Base-by-base conservation (phyloP, 1,140 invertebrate species). In the Palaemon carinicauda region DNA sequence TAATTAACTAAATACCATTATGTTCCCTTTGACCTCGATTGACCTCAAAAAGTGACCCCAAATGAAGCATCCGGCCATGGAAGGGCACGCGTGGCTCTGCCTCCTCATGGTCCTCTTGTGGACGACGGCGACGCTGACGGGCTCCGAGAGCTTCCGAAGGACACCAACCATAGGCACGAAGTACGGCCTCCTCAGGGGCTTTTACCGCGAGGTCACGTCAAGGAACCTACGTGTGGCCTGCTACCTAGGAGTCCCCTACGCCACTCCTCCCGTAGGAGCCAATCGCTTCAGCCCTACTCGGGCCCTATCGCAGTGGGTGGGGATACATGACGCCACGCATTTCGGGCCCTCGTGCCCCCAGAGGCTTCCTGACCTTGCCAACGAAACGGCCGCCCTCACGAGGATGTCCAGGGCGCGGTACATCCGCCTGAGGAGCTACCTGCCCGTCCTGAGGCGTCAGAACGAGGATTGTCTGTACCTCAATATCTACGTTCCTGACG, bases 151-250 rank as follows among this genome's bases (percentile, higher is more conserved):
- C 69, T 29, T 24, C 69, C 19, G 77, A 31, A 84, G 77, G 73
- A 84, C 82, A 17, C 69, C 51, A 0, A 84, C 74, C 9, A 84
- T 84, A 19, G 27, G 50, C 53, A 84, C 82, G 3, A 84, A 84
- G 21, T 84, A 84, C 54, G 82, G 82, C 4, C 82, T 77, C 21
- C 82, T 84, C 19, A 53, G 82, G 21, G 82, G 82, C 5, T 84
- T 77, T 54, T 77, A 56, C 52, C 82, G 73, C 10, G 27, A 33
- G 21, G 73, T 84, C 4, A 31, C 71, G 3, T 73, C 73, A 14
- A 65, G 77, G 17, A 91, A 96, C 89, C n/a, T 84, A 27, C 73
- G 73, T 10, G 82, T 84, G 52, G 82, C 82, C 53, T 77, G 73
- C 19, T 84, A 84, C 82, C 82, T 84, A 1, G 82, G 82, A 9